Evolutionary conservation across 2,888 invertebrate genomes (phyloP).

Genomic region (Onthophagus sagittarius): DNA sequence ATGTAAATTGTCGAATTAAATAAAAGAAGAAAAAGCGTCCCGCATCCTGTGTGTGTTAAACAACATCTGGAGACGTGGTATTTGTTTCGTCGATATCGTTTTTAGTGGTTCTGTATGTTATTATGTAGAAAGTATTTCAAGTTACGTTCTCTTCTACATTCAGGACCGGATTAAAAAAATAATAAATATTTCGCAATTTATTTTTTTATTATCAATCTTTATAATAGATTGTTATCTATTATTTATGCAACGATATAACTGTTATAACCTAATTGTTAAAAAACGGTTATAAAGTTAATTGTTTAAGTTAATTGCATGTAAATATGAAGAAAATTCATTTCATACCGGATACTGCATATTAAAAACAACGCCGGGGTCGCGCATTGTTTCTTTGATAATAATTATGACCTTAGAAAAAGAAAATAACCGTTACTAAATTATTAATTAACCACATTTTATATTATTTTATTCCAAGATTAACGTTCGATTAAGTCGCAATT

Average conservation of each 20-base stretch:
- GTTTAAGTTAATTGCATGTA: not conserved
- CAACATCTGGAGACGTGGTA: not conserved
- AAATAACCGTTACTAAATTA: not conserved
- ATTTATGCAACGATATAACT: too few species aligned
- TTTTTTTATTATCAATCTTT: not conserved
- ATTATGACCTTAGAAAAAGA: not conserved
- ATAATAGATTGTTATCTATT: too few species aligned
- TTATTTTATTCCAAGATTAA: too few species aligned
- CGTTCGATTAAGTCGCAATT: too few species aligned
- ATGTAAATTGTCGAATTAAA: not conserved
- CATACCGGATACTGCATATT: not conserved
- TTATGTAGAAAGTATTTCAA: not conserved
- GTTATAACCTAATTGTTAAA: too few species aligned
- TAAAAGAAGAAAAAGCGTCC: not conserved
- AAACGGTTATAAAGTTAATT: not conserved
- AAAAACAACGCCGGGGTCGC: not conserved
- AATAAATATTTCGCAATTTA: not conserved
- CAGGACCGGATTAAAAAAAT: not conserved
- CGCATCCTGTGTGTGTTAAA: not conserved
- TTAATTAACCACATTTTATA: not conserved
- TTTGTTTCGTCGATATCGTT: not conserved
- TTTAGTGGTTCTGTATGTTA: not conserved
- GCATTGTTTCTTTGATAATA: not conserved
- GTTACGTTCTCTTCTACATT: not conserved
- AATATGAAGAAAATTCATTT: not conserved